These are phyloP conservation scores for Leptodactylus fuscus DNA, from an alignment of 2,113 vertebrate genomes.

Conservation along the genomic window DNA sequence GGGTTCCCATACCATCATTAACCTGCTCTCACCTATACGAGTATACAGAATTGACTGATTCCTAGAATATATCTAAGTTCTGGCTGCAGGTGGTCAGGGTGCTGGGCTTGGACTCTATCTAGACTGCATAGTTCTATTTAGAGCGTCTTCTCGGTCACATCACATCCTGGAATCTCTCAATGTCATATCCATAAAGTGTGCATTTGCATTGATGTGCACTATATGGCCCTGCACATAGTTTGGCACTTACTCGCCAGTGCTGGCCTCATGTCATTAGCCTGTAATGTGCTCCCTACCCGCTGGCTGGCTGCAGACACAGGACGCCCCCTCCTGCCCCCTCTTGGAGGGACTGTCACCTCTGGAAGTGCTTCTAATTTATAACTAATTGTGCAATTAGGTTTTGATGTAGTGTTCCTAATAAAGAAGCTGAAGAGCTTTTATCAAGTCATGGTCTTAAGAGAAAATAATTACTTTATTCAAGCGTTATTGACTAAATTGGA, in stretches of 20 bases:
- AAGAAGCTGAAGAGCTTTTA: conserved; percentile 61
- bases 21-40: too few relatives aligned
- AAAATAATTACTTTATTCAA: conserved; percentile 62
- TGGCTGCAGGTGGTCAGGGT: background rate
- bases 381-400: conserved; percentile 61
- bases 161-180: conserved; percentile 11
- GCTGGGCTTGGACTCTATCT: too few relatives aligned
- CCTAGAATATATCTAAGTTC: too few relatives aligned
- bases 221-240: background rate
- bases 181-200: conserved; percentile 42
- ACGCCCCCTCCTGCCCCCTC: conserved; percentile 43
- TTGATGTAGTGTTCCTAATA: conserved; percentile 61
- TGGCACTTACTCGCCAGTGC: conserved; percentile 1
- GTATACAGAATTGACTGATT: too few relatives aligned
- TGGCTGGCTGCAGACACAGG: conserved; percentile 5
- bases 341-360: conserved; percentile 48
- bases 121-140: conserved; percentile 16
- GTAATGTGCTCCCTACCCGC: conserved; percentile 10
- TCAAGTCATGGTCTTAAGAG: conserved; percentile 60
- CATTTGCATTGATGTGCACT: background rate
- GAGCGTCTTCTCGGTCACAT: background rate
- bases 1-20: background rate
- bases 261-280: background rate
- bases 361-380: conserved; percentile 61
- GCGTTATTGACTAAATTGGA: conserved; percentile 59